phyloP scores from a whole-genome alignment of 2,888 invertebrate genomes.

The Scaeva pyrastri region DNA sequence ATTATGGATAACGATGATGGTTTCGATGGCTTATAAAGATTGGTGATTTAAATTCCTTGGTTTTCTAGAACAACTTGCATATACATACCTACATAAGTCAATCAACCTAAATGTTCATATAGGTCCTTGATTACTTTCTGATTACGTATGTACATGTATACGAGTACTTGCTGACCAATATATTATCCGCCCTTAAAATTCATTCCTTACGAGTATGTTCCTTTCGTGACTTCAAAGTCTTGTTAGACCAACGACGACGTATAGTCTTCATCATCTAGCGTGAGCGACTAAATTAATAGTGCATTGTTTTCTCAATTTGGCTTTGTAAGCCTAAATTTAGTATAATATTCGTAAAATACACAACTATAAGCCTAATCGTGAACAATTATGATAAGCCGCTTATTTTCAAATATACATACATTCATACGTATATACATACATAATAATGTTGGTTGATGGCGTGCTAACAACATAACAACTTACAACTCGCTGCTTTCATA shows the following conservation, averaged over 20 bases:
- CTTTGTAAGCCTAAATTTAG: background rate
- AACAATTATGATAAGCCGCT: conserved; percentile 43
- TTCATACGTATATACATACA: too few relatives aligned
- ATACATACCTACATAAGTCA: too few relatives aligned
- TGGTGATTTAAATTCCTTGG: too few relatives aligned
- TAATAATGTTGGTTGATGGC: conserved; percentile 28
- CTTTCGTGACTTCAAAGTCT: conserved; percentile 29
- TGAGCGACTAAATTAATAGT: conserved; percentile 32
- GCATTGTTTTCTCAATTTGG: conserved; percentile 37
- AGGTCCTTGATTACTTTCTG: background rate
- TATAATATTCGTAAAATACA: conserved; percentile 15
- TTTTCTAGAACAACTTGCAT: too few relatives aligned
- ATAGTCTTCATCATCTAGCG: background rate
- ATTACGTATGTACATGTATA: background rate
- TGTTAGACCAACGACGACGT: background rate
- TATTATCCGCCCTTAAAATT: background rate
- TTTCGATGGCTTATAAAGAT: too few relatives aligned
- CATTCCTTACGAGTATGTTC: background rate
- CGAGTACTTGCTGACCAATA: conserved; percentile 6
- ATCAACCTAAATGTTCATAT: too few relatives aligned
- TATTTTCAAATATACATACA: conserved; percentile 2
- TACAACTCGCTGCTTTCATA: too few relatives aligned
- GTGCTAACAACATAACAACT: conserved; percentile 21
- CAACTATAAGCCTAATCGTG: conserved; percentile 36
- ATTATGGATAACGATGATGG: too few relatives aligned